Evolutionary conservation across 2,888 invertebrate species (phyloP), one percentile per base, ranked within the genome.

Genomic region (Nipponacmea schrenckii): DNA sequence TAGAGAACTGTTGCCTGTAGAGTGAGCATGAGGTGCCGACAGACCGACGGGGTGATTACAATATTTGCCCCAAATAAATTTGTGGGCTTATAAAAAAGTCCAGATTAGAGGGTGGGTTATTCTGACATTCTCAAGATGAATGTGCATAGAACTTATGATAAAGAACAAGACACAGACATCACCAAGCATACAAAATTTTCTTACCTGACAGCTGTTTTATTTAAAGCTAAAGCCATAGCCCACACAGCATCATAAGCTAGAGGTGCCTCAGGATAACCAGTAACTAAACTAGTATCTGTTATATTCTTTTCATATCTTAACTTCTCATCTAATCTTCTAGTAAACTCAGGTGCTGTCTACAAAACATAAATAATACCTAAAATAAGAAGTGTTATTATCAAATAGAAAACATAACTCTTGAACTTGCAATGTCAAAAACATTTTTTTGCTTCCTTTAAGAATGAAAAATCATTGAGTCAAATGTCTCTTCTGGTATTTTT

Each of bases 161-260:
- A n/a, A n/a, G 31, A 31, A 31, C 31, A 31, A 2, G 5, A 31
- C 5, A 31, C 2, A 31, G 31, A 31, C 50, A 45, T 24, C 24
- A 56, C 15, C 10, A 44, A n/a, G n/a, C n/a, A n/a, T n/a, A n/a
- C n/a, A n/a, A n/a, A n/a, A n/a, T n/a, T n/a, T 3, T 67, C 76
- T 73, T 76, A 87, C 87, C 80, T 82, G 26, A 77, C 75, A 46
- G 85, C 81, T 7, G 98, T 97, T 90, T 96, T 97, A 90, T 99
- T 98, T 87, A 99, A 95, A 20, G 99, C 97, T 86, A 99, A 91
- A 56, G 98, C 98, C 46, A 98, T 94, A 62, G 98, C 96, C 99
- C 99, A 99, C 67, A 99, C 96, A 14, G 99, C 99, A 90, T 99
- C 99, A 88, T 99, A 99, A 64, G 99, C 99, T 71, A 99, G 90